phyloP scores from a whole-genome alignment of 2,113 vertebrate species.

The Pteropus alecto region DNA sequence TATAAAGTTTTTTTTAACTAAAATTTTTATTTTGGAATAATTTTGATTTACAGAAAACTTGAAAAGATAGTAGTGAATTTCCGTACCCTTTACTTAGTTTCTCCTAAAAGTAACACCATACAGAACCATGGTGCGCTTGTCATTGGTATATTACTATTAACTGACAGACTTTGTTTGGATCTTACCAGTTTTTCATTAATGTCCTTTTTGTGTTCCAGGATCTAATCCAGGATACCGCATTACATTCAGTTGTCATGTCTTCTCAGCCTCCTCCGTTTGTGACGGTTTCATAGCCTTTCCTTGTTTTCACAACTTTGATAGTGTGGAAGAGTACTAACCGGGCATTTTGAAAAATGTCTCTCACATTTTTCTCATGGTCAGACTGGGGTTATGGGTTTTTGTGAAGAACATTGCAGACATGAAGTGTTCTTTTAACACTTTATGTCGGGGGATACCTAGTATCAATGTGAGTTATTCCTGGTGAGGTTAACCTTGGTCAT shows the following conservation, averaged over 20 bases:
- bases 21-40: neutral
- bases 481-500: neutral
- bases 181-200: neutral
- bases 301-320: neutral
- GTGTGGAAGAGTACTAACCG: neutral
- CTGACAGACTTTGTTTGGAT: neutral
- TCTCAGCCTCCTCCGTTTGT: neutral
- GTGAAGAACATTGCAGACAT: neutral
- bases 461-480: too few species aligned
- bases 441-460: neutral
- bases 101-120: neutral
- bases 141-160: too few species aligned
- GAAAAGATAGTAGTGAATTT: neutral
- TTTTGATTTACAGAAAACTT: constrained; percentile 2
- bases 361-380: neutral
- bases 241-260: neutral
- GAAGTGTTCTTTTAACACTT: neutral
- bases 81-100: neutral
- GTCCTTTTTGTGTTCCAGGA: neutral
- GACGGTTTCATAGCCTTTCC: neutral
- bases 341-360: neutral
- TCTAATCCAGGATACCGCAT: neutral
- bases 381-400: neutral
- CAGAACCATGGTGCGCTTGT: neutral
- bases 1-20: neutral